Conservation (phyloP, 2,113 vertebrate species). For the Poeciliopsis retropinna region DNA sequence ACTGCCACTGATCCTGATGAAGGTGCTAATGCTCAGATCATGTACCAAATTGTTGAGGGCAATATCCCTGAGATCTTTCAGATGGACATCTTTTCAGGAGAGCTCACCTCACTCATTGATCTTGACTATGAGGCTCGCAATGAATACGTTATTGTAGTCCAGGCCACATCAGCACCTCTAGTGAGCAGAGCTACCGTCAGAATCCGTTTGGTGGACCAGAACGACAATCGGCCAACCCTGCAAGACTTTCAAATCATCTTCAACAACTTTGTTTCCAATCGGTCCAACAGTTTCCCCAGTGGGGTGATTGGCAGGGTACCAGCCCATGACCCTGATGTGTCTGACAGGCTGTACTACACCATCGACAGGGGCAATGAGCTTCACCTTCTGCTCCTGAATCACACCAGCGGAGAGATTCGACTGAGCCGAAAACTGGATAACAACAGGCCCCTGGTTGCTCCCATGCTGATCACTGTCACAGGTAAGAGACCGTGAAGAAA, state of each 20-base stretch:
- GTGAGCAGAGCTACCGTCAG: conserved; percentile 95
- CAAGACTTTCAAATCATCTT: conserved; percentile 98
- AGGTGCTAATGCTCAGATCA: conserved; percentile 95
- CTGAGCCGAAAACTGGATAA: conserved; percentile 98
- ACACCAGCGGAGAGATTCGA: conserved; percentile 93
- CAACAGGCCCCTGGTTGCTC: conserved; percentile 94
- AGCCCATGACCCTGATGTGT: conserved; percentile 94
- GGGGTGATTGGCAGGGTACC: conserved; percentile 94
- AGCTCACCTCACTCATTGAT: conserved; percentile 96
- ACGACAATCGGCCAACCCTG: conserved; percentile 93
- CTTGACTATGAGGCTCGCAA: conserved; percentile 92
- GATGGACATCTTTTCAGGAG: conserved; percentile 99
- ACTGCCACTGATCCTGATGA: conserved; percentile 94
- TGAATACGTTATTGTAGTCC: conserved; percentile 95
- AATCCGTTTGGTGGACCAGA: conserved; percentile 93
- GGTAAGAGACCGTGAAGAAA: conserved; percentile 82
- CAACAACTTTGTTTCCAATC: conserved; percentile 98
- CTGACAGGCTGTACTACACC: conserved; percentile 93
- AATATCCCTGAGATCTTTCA: conserved; percentile 99
- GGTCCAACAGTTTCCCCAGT: conserved; percentile 94
- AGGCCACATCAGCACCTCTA: conserved; percentile 95
- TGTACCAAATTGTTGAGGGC: conserved; percentile 99
- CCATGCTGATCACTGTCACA: conserved; percentile 96
- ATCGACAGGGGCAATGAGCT: conserved; percentile 96
- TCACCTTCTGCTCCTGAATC: conserved; percentile 94